Base-by-base conservation (phyloP, 92 coral and sea anemone genomes). In the Nematostella vectensis region DNA sequence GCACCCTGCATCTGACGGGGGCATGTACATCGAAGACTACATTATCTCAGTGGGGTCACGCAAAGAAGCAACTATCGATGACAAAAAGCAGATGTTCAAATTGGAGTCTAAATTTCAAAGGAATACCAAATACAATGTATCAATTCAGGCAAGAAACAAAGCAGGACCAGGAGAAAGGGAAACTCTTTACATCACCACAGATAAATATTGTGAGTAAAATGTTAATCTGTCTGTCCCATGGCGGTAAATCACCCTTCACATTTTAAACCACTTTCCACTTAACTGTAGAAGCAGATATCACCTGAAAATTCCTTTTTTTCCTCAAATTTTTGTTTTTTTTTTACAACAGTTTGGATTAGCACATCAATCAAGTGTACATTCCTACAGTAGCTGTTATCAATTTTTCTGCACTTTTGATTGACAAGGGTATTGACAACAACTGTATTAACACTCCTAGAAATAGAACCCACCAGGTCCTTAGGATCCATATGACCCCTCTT, bases 1-100 rank as follows among this genome's bases (percentile, higher is more conserved):
- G 28, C 29, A 22, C 17, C 95, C 95, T 8, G 4, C 9, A 1
- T 25, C 27, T 4, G 42, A 71, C 58, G 95, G 95, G n/a, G 83
- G 88, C 1, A 47, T 80, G 78, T 26, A 8, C 0, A 70, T 77
- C 50, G 0, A 29, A 8, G 27, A 63, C 13, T 77, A 77, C 36
- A 27, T 42, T 13, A 31, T 77, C 12, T 23, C 51, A 19, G 58
- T 61, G 6, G 16, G 9, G 9, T 1, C 2, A 13, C 29, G 11
- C 0, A 26, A 0, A 13, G 2, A 13, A 49, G 21, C 17, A 43
- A 67, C 31, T 13, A 29, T 31, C 21, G 30, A 12, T 18, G 42
- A 27, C 39, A 24, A 10, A 0, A 26, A 21, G 6, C 12, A 48
- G 20, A 45, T 11, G 9, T 10, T 4, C 21, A 22, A 15, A 8